phyloP scores from a whole-genome alignment of 2,888 invertebrate genomes.

The Lasioglossum figueresi region DNA sequence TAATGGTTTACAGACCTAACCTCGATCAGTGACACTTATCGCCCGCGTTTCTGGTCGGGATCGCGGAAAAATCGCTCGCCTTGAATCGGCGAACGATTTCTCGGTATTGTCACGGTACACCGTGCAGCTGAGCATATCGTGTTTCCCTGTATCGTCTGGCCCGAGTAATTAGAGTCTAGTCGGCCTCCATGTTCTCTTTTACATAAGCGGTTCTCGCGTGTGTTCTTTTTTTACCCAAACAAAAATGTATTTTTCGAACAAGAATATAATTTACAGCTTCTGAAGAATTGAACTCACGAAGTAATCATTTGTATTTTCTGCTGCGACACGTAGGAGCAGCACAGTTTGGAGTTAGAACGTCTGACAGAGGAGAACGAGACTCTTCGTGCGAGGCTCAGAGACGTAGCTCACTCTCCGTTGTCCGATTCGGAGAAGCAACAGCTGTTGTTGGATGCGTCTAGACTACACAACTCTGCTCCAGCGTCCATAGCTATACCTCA shows the following conservation, averaged over 20 bases:
- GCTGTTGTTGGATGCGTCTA: constrained; percentile 89
- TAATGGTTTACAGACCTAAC: constrained; percentile 53
- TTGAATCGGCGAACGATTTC: constrained; percentile 36
- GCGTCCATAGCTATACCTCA: constrained; percentile 88
- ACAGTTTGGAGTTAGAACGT: constrained; percentile 87
- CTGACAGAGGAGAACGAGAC: constrained; percentile 91
- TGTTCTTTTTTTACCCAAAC: background rate
- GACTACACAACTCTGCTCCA: constrained; percentile 92
- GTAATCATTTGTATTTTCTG: background rate
- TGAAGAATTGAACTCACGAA: background rate
- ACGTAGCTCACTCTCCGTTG: constrained; percentile 92
- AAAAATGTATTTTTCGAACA: background rate
- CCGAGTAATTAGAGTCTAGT: constrained; percentile 46
- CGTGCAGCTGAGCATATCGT: constrained; percentile 30
- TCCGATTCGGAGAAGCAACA: constrained; percentile 94
- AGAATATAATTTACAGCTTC: background rate
- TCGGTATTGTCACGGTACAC: constrained; percentile 29
- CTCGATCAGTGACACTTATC: constrained; percentile 56
- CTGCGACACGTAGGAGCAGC: constrained; percentile 84
- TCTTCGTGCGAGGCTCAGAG: constrained; percentile 90
- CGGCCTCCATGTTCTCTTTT: constrained; percentile 50
- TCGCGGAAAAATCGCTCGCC: constrained; percentile 15
- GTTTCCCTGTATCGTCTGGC: constrained; percentile 27
- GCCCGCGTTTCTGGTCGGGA: background rate
- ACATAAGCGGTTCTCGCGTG: constrained; percentile 38